Evolutionary conservation across 2,888 invertebrate genomes (phyloP).

Genomic region (Coecobrya sp.): DNA sequence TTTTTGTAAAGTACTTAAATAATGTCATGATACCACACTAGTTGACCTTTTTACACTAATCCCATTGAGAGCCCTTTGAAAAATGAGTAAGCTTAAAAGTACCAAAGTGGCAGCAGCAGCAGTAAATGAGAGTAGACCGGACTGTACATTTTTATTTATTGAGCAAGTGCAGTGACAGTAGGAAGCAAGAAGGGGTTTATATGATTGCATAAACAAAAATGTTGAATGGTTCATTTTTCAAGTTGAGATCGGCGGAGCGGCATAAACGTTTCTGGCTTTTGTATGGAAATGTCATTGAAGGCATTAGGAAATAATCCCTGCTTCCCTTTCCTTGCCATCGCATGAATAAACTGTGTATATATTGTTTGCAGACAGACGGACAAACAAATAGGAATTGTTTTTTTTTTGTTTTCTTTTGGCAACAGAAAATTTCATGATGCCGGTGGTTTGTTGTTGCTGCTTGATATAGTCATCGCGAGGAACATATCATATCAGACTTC

Average conservation of each 20-base stretch:
- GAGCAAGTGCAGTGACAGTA: not conserved
- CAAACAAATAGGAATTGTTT: conserved; percentile 13
- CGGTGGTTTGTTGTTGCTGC: not conserved
- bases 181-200: not conserved
- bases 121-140: no score
- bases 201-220: conserved; percentile 34
- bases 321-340: conserved; percentile 33
- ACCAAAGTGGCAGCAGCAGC: not conserved
- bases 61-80: not conserved
- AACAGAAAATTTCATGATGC: conserved; percentile 38
- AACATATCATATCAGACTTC: not conserved
- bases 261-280: conserved; percentile 66
- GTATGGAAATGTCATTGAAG: conserved; percentile 71
- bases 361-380: conserved; percentile 3
- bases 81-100: not conserved
- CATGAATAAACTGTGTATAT: conserved; percentile 31
- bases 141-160: not conserved
- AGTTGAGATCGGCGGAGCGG: conserved; percentile 12
- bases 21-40: not conserved
- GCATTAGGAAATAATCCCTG: conserved; percentile 70
- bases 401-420: conserved; percentile 30
- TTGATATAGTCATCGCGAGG: not conserved
- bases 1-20: not conserved
- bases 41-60: conserved; percentile 36
- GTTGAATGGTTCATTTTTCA: conserved; percentile 53